These are phyloP conservation scores for Eupithecia pulchellata DNA, from an alignment of 2,888 invertebrate species.

Conservation along the genomic window DNA sequence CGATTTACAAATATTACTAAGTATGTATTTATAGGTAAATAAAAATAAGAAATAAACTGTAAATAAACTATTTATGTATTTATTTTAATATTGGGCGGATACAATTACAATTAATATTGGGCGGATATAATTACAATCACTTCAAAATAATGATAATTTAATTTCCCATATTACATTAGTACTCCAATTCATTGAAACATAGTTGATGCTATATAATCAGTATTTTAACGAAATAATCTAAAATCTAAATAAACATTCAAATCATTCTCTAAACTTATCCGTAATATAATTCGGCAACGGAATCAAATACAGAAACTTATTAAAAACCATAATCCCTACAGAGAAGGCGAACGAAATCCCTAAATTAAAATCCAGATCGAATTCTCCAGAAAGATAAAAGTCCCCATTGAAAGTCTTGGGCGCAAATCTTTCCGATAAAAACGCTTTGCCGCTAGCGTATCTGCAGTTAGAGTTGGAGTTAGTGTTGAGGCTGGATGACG, in stretches of 20 bases:
- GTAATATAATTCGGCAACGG: slow-evolving; percentile 94
- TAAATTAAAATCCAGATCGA: slow-evolving; percentile 91
- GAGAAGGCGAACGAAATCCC: slow-evolving; percentile 93
- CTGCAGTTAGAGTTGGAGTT: slow-evolving; percentile 87
- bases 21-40: slow-evolving; percentile 19
- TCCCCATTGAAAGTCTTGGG: slow-evolving; percentile 83
- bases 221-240: not conserved
- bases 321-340: slow-evolving; percentile 91
- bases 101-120: slow-evolving; percentile 31
- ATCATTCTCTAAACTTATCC: slow-evolving; percentile 92
- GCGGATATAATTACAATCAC: slow-evolving; percentile 32
- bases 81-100: slow-evolving; percentile 36
- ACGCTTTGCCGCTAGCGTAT: slow-evolving; percentile 89
- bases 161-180: not conserved
- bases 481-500: slow-evolving; percentile 74
- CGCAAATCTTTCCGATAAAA: slow-evolving; percentile 89
- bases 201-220: not conserved
- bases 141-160: not conserved
- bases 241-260: not conserved
- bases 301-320: slow-evolving; percentile 93
- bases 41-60: slow-evolving; percentile 40
- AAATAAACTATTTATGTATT: slow-evolving; percentile 34
- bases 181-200: not conserved
- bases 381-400: slow-evolving; percentile 84
- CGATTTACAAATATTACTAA: not conserved